Base-by-base conservation (phyloP, 2,113 vertebrate species). In the Etia nguti region DNA sequence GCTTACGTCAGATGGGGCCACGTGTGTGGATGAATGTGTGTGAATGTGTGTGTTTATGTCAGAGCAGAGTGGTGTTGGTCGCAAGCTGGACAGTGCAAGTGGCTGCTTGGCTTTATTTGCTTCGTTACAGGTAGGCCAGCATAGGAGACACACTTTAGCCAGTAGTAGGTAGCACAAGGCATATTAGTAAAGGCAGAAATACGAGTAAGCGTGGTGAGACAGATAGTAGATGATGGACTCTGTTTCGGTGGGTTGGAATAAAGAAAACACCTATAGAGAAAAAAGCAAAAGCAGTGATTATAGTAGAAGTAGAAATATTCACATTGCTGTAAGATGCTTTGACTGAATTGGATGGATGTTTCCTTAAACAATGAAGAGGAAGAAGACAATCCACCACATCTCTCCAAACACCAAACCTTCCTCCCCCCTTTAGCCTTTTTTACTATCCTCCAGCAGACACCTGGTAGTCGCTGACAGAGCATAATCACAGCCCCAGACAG, bases 1-100 rank as follows among this genome's bases (percentile, higher is more conserved):
- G 68, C 91, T 94, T 94, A 96, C 96, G 95, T 96, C 95, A 95
- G 12, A 43, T 5, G 8, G 73, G 87, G 82, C 92, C 94, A 95
- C 94, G 94, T 95, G 95, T 84, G 84, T 65, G 88, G 48, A 50
- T 29, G 46, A 77, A 50, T 84, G 90, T 82, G 88, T 80, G 41
- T 75, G 54, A 31, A 70, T 50, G 83, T 77, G 89, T 91, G 89
- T 92, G 89, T 93, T 83, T 92, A 84, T 70, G 91, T 83, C 80
- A 48, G 79, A 88, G 84, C 34, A 34, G 54, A 85, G 90, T 86
- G 46, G 90, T 85, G 92, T 92, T 83, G 68, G 70, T 60, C 24
- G 55, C 60, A 29, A 89, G 91, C 83, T 48, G 89, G 89, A 92
- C 86, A 79, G 80, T 4, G 10, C 59, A 43, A 83, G 83, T 6